Evolutionary conservation across 2,888 invertebrate genomes (phyloP).

Genomic region (Nephrotoma guestfalica): DNA sequence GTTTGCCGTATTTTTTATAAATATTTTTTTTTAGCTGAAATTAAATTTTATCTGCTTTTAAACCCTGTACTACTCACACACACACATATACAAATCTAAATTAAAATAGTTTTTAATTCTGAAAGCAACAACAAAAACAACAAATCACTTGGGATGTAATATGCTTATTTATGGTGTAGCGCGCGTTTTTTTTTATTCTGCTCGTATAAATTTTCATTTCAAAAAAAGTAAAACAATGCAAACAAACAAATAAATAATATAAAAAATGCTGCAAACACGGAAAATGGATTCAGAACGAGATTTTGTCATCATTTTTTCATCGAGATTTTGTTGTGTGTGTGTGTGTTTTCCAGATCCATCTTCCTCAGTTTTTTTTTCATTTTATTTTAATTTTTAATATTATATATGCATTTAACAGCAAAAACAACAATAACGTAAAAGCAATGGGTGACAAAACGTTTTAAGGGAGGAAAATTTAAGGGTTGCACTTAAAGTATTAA

Average conservation of each 20-base stretch:
- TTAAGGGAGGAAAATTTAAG: background rate
- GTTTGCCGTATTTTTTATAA: background rate
- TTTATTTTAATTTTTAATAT: background rate
- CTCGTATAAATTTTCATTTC: background rate
- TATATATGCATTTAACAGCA: background rate
- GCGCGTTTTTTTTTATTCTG: background rate
- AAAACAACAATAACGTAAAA: background rate
- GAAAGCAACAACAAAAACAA: background rate
- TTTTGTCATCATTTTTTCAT: background rate
- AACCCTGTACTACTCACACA: background rate
- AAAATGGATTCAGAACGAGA: background rate
- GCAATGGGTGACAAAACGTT: background rate
- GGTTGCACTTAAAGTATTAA: background rate
- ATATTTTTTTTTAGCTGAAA: background rate
- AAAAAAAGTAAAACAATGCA: background rate
- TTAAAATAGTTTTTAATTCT: background rate
- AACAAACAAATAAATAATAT: background rate
- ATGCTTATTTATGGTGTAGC: background rate
- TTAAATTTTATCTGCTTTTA: background rate
- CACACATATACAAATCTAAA: background rate
- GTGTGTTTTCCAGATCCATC: background rate
- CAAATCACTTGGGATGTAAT: background rate
- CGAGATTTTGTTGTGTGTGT: background rate
- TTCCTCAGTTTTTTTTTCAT: background rate
- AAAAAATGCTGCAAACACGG: background rate